Percentiles rank a stretch among this genome's conserved stretches.
Evolutionary conservation across 2,888 invertebrate genomes (phyloP).

Genomic region (Sinotaia quadrata): DNA sequence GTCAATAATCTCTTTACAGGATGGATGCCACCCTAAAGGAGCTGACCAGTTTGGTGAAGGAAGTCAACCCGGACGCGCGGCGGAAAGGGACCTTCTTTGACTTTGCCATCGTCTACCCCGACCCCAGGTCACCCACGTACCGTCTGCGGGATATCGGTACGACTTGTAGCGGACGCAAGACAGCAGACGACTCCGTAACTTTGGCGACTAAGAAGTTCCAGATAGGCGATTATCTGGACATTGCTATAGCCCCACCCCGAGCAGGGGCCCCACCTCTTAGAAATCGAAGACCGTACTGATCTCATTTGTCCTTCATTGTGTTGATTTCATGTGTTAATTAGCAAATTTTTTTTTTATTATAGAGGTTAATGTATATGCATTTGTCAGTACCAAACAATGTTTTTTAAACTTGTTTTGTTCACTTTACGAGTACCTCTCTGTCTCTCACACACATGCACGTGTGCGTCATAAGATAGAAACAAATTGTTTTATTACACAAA

Average conservation of each 20-base stretch:
- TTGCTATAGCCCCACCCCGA: slow-evolving; percentile 81
- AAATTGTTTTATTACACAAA: no score
- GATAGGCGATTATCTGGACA: slow-evolving; percentile 97
- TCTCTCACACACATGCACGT: no score
- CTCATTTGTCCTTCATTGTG: no score
- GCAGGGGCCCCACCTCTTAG: slow-evolving; percentile 45
- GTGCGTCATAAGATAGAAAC: no score
- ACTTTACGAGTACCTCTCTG: no score
- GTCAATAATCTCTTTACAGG: slow-evolving; percentile 50
- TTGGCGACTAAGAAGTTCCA: slow-evolving; percentile 83
- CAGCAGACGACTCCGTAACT: slow-evolving; percentile 94
- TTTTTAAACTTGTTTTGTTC: no score
- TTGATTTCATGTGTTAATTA: no score
- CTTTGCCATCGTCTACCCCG: slow-evolving; percentile 84
- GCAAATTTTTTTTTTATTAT: no score
- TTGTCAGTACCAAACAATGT: no score
- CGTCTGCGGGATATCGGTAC: slow-evolving; percentile 94
- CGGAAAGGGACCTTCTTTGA: slow-evolving; percentile 97
- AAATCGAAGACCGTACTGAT: slow-evolving; percentile 25
- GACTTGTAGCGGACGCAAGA: slow-evolving; percentile 90
- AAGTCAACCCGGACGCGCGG: slow-evolving; percentile 97
- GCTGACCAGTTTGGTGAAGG: slow-evolving; percentile 95
- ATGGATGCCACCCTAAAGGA: slow-evolving; percentile 95
- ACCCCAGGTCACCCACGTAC: slow-evolving; percentile 70
- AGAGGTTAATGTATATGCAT: no score